Conservation (phyloP, 1,140 invertebrate genomes). For the Drosophila prosaltans region DNA sequence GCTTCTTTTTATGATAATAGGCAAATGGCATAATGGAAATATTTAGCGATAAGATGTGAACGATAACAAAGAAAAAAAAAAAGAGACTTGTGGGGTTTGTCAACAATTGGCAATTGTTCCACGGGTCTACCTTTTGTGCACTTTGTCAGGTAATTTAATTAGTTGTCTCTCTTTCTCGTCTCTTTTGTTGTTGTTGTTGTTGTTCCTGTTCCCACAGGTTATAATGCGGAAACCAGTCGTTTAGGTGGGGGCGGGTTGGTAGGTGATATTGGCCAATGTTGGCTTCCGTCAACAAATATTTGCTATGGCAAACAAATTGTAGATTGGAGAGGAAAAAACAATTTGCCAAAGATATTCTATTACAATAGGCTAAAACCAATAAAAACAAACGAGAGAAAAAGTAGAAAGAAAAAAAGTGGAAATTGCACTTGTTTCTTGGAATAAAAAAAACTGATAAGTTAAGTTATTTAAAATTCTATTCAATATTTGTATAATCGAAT, state of each 20-base stretch:
- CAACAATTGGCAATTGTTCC: slow-evolving; percentile 56
- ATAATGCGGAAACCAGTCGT: slow-evolving; percentile 50
- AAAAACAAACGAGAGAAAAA: neutral
- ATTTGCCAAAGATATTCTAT: slow-evolving; percentile 55
- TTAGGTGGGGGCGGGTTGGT: slow-evolving; percentile 32
- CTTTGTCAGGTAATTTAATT: slow-evolving; percentile 60
- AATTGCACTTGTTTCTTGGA: slow-evolving; percentile 48
- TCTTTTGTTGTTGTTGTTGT: too few relatives aligned
- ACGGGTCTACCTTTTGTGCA: slow-evolving; percentile 2
- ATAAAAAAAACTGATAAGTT: slow-evolving; percentile 1
- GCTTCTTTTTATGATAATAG: slow-evolving; percentile 25
- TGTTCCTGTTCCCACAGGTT: slow-evolving; percentile 14
- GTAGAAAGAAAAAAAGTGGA: neutral
- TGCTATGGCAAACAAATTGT: slow-evolving; percentile 48
- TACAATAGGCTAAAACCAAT: slow-evolving; percentile 16
- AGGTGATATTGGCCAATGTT: slow-evolving; percentile 25
- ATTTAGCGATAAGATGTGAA: slow-evolving; percentile 69
- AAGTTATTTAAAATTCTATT: neutral
- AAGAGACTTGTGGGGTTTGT: slow-evolving; percentile 38
- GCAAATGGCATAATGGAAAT: slow-evolving; percentile 29
- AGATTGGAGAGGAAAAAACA: slow-evolving; percentile 69
- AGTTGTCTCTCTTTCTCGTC: slow-evolving; percentile 38
- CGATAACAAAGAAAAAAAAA: slow-evolving; percentile 48
- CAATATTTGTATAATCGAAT: slow-evolving; percentile 4
- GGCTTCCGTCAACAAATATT: slow-evolving; percentile 71